Conservation (phyloP, 1,140 invertebrate genomes). For the Gonioctena quinquepunctata region DNA sequence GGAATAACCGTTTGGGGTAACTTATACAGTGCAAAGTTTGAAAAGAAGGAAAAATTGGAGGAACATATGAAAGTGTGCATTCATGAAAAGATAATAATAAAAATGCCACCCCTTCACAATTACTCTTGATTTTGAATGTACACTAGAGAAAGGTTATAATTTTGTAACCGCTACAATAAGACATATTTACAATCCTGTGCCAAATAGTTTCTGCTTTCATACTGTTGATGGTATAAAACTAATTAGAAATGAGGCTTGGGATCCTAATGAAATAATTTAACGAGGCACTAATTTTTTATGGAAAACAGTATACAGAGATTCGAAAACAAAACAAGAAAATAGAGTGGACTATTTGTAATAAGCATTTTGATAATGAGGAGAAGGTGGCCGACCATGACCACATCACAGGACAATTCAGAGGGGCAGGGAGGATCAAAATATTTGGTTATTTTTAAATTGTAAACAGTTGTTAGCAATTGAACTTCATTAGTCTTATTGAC, state of each 20-base stretch:
- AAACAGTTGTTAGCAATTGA: too few species aligned
- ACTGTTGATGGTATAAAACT: too few species aligned
- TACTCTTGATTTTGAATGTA: slow-evolving; percentile 9
- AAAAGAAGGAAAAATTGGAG: too few species aligned
- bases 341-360: slow-evolving; percentile 24
- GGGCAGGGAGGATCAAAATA: background rate
- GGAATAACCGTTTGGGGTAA: too few species aligned
- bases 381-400: too few species aligned
- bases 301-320: too few species aligned
- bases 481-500: too few species aligned
- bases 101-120: slow-evolving; percentile 4
- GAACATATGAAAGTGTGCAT: too few species aligned
- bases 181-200: background rate
- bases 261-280: too few species aligned
- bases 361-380: slow-evolving; percentile 25
- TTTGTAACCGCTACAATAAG: background rate
- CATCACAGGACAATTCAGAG: too few species aligned
- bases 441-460: background rate
- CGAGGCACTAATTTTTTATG: background rate
- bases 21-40: too few species aligned
- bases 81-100: background rate
- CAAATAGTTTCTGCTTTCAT: slow-evolving; percentile 5
- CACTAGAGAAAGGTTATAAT: background rate
- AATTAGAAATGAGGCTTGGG: background rate
- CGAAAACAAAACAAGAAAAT: background rate